A percentile compares a stretch with the other conserved stretches of the same genome.
Conservation (phyloP, 2,797 vertebrate species). For the Enteromius anoplus region DNA sequence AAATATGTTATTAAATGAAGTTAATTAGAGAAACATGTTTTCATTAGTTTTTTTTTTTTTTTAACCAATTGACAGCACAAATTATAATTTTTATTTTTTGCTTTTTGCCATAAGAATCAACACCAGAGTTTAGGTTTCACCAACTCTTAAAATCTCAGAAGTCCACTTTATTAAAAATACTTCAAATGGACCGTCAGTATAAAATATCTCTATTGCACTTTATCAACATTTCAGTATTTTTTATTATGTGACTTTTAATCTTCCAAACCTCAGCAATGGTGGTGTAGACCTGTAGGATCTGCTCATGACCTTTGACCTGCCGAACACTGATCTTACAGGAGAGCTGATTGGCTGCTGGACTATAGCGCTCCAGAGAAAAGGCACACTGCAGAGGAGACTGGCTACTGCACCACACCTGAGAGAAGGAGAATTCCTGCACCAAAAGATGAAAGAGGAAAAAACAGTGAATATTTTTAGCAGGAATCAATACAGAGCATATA, state of each 20-base stretch:
- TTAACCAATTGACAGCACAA: background rate
- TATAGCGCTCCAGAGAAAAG: conserved; percentile 95
- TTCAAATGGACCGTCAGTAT: background rate
- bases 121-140: background rate
- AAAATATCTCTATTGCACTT: background rate
- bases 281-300: conserved; percentile 94
- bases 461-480: background rate
- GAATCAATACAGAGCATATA: background rate
- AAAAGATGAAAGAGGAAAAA: background rate
- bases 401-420: conserved; percentile 93
- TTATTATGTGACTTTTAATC: background rate
- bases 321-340: conserved; percentile 94
- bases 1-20: too few relatives aligned
- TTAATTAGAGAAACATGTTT: too few relatives aligned
- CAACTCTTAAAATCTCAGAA: background rate
- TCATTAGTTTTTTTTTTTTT: too few relatives aligned
- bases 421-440: conserved; percentile 91
- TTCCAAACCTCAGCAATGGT: conserved; percentile 86
- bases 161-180: background rate
- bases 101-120: background rate
- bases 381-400: conserved; percentile 92
- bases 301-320: conserved; percentile 95
- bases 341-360: conserved; percentile 87
- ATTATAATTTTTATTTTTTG: background rate
- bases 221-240: background rate